Conservation (phyloP, 2,888 invertebrate genomes). For the Drosophila pullipes region DNA sequence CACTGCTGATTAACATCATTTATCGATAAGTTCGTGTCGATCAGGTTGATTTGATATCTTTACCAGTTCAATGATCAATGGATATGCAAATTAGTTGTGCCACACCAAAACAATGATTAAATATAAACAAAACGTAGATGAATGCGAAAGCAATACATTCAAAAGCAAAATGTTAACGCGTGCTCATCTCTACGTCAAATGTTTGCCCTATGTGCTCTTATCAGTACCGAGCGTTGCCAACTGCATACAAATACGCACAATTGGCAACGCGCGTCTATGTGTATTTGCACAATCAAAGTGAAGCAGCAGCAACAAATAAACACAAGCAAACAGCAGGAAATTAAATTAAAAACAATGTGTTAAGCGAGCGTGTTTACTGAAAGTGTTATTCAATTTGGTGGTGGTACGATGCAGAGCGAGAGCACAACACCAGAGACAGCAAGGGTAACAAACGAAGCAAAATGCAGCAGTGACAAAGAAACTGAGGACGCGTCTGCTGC, state of each 20-base stretch:
- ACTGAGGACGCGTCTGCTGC: slow-evolving; percentile 20
- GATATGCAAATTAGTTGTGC: not conserved
- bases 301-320: slow-evolving; percentile 56
- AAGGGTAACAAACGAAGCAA: slow-evolving; percentile 12
- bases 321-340: slow-evolving; percentile 21
- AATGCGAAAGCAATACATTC: not conserved
- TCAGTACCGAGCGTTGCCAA: slow-evolving; percentile 56
- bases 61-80: not conserved
- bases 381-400: slow-evolving; percentile 12
- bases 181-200: slow-evolving; percentile 22
- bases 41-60: not conserved
- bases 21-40: not conserved
- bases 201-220: slow-evolving; percentile 35
- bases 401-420: slow-evolving; percentile 35
- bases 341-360: slow-evolving; percentile 32
- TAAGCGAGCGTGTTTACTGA: slow-evolving; percentile 23
- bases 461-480: slow-evolving; percentile 45
- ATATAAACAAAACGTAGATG: not conserved
- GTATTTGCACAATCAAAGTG: slow-evolving; percentile 51
- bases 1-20: slow-evolving; percentile 1
- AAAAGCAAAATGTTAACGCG: not conserved
- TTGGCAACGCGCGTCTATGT: slow-evolving; percentile 52
- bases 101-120: not conserved
- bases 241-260: slow-evolving; percentile 13
- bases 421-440: slow-evolving; percentile 14